A percentile compares a stretch with the other conserved stretches of the same genome.
phyloP scores from a whole-genome alignment of 2,113 vertebrate genomes.

The Chaetorhynchus papuensis region DNA sequence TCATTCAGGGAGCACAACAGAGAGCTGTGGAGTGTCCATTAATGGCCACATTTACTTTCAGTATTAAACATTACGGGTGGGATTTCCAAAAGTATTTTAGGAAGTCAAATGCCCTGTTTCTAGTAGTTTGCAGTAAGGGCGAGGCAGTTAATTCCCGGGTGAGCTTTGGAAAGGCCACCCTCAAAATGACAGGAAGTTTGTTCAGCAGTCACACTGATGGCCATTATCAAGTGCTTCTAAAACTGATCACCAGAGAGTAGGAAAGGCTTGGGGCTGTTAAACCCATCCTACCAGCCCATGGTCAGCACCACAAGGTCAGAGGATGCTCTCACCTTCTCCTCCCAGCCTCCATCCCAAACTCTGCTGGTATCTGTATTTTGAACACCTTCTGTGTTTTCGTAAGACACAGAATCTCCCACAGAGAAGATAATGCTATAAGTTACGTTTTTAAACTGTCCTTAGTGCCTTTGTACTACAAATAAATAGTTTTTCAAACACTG shows the following conservation, averaged over 20 bases:
- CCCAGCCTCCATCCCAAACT: neutral
- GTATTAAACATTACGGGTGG: neutral
- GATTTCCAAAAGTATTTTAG: conserved; percentile 1
- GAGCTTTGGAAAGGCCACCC: neutral
- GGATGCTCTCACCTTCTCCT: neutral
- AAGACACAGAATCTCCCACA: neutral
- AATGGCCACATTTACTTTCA: neutral
- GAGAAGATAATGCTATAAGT: neutral
- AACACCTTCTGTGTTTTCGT: neutral
- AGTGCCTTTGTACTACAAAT: neutral
- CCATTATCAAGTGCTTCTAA: neutral
- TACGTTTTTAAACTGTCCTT: neutral
- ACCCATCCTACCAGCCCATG: neutral
- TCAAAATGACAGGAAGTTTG: neutral
- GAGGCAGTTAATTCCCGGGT: neutral
- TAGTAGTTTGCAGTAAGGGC: neutral
- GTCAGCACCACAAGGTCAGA: neutral
- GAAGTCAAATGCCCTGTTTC: neutral
- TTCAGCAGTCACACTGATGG: neutral
- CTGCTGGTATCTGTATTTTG: neutral
- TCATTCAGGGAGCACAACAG: neutral
- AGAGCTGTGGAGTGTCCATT: neutral
- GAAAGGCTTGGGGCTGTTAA: neutral
- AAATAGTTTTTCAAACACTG: neutral
- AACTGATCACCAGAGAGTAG: neutral